These are phyloP conservation scores for Corynorhinus townsendii DNA, from an alignment of 2,113 vertebrate genomes.

Conservation along the genomic window DNA sequence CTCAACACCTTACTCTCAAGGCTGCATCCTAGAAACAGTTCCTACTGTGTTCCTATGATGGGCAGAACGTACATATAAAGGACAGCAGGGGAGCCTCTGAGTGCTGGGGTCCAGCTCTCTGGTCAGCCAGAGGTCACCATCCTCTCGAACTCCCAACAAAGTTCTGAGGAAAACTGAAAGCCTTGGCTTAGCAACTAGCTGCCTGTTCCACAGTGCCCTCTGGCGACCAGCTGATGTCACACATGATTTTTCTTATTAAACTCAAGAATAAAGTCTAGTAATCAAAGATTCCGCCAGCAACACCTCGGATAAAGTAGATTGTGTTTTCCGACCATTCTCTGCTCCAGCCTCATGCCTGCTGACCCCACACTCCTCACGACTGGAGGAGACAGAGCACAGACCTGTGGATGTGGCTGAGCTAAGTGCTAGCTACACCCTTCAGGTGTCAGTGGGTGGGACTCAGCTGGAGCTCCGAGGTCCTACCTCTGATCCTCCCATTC, in stretches of 20 bases:
- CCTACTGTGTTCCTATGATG: background rate
- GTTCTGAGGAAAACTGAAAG: background rate
- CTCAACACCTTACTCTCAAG: background rate
- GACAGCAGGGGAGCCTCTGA: no score
- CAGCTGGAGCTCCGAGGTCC: background rate
- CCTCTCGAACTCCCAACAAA: background rate
- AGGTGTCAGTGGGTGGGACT: background rate
- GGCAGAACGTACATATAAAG: background rate
- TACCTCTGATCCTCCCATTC: background rate
- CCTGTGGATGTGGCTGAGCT: background rate
- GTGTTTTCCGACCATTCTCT: background rate
- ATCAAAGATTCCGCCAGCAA: background rate
- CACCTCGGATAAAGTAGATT: background rate
- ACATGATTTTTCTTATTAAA: background rate
- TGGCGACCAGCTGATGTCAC: background rate
- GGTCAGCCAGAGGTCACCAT: no score
- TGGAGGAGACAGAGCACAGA: background rate
- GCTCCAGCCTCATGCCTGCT: background rate
- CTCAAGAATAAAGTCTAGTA: background rate
- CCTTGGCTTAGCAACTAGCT: background rate
- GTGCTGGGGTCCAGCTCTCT: background rate
- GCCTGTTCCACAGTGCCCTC: conserved; percentile 20
- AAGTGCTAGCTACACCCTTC: background rate
- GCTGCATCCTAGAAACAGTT: background rate
- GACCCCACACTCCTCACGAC: background rate